phyloP scores from a whole-genome alignment of 2,113 vertebrate genomes.

The Rhinopithecus roxellana region DNA sequence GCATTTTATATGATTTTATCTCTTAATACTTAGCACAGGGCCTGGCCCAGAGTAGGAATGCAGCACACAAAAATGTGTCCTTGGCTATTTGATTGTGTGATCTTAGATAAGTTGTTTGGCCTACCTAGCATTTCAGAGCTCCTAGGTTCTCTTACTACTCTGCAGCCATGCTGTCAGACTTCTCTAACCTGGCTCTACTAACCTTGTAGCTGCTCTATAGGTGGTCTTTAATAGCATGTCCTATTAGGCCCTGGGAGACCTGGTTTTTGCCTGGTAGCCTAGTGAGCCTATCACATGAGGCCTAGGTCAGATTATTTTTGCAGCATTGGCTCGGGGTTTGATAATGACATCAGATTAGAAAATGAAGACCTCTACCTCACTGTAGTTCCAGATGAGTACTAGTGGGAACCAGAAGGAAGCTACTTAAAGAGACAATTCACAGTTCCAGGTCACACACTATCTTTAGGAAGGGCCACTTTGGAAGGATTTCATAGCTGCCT shows the following conservation, averaged over 20 bases:
- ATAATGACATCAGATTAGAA: neutral
- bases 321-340: neutral
- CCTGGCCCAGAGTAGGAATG: neutral
- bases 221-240: neutral
- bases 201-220: neutral
- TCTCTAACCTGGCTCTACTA: neutral
- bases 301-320: slow-evolving; percentile 33
- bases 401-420: neutral
- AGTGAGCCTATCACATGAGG: neutral
- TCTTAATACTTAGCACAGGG: neutral
- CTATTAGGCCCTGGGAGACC: neutral
- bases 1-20: neutral
- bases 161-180: neutral
- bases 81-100: neutral
- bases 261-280: neutral
- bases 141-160: neutral
- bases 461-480: slow-evolving; percentile 16
- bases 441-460: neutral
- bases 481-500: neutral
- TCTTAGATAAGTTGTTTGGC: neutral
- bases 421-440: neutral
- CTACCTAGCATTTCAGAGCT: neutral
- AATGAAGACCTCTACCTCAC: neutral
- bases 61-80: neutral
- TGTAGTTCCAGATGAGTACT: neutral